phyloP scores from a whole-genome alignment of 2,888 invertebrate genomes.

The Deroplatys truncata region DNA sequence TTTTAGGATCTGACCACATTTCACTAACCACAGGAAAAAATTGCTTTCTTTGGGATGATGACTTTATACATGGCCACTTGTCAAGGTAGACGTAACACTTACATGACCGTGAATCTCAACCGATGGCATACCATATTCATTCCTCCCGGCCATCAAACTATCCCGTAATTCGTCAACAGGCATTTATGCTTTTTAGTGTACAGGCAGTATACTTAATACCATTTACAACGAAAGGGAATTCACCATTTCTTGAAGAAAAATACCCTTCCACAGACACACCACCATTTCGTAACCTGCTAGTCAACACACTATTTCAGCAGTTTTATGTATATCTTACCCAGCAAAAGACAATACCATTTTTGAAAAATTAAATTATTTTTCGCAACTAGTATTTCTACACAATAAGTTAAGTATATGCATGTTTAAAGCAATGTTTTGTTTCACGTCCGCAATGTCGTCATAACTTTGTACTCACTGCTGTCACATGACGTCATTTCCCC shows the following conservation, averaged over 20 bases:
- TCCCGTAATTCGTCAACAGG: conserved; percentile 27
- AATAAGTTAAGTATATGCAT: not conserved
- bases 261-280: conserved; percentile 15
- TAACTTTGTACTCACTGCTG: not conserved
- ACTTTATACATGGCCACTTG: not conserved
- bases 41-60: not conserved
- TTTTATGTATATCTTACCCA: not conserved
- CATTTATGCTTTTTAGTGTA: conserved; percentile 18
- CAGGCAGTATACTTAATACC: not conserved
- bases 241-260: not conserved
- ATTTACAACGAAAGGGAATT: not conserved
- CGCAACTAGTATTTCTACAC: not conserved
- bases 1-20: not conserved
- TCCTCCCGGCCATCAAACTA: conserved; percentile 30
- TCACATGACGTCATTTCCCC: not conserved
- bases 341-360: not conserved
- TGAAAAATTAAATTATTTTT: not conserved
- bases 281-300: conserved; percentile 21
- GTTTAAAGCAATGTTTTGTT: not conserved
- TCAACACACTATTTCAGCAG: conserved; percentile 4
- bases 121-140: conserved; percentile 33
- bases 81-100: conserved; percentile 27
- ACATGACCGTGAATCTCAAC: conserved; percentile 31
- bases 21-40: not conserved
- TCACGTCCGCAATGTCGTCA: not conserved